phyloP scores from a whole-genome alignment of 2,888 invertebrate genomes.

The Labia minor region DNA sequence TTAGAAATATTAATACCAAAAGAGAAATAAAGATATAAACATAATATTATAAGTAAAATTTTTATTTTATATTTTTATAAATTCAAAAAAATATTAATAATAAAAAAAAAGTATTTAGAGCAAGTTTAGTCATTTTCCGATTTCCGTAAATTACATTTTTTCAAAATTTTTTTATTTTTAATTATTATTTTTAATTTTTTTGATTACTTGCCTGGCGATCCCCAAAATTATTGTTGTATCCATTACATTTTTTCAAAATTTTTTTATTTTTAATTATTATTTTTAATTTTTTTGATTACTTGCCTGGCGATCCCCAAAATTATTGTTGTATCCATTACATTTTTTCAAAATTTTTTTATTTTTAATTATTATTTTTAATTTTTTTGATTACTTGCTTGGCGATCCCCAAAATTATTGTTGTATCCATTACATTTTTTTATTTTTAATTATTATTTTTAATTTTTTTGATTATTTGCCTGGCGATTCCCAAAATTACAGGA shows the following conservation, averaged over 20 bases:
- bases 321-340: too few relatives aligned
- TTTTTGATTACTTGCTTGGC: background rate
- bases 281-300: background rate
- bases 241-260: background rate
- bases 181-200: background rate
- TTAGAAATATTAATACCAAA: too few relatives aligned
- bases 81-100: too few relatives aligned
- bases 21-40: too few relatives aligned
- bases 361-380: too few relatives aligned
- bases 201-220: background rate
- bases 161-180: too few relatives aligned
- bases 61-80: too few relatives aligned
- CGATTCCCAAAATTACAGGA: too few relatives aligned
- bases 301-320: background rate
- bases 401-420: background rate
- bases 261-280: background rate
- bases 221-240: background rate
- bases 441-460: background rate
- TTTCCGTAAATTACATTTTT: background rate
- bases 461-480: background rate
- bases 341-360: too few relatives aligned
- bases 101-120: too few relatives aligned
- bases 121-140: too few relatives aligned
- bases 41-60: too few relatives aligned
- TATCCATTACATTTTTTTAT: background rate